A percentile compares a stretch with the other conserved stretches of the same genome.
phyloP scores from a whole-genome alignment of 2,797 vertebrate species.

The Eulemur coronatus region DNA sequence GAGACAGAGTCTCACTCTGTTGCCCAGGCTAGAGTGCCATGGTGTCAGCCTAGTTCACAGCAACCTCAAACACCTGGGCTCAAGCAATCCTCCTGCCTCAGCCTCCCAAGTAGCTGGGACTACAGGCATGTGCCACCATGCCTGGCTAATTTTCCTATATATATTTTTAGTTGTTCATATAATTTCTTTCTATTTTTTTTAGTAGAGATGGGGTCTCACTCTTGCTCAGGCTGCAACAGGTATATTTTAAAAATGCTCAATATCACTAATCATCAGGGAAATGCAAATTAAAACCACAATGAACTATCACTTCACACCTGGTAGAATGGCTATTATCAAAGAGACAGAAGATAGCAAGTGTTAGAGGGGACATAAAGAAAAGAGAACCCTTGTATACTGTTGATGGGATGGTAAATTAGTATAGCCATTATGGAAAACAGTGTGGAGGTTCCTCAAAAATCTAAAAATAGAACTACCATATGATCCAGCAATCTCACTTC shows the following conservation, averaged over 20 bases:
- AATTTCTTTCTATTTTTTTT: too few relatives aligned
- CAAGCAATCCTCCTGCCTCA: too few relatives aligned
- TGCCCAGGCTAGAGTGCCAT: too few relatives aligned
- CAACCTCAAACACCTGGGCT: too few relatives aligned
- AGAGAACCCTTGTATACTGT: neutral
- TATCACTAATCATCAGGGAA: neutral
- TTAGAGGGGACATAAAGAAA: neutral
- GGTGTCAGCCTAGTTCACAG: too few relatives aligned
- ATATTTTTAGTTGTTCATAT: too few relatives aligned
- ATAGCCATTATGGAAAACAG: neutral
- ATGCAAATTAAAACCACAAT: neutral
- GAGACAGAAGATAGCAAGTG: neutral
- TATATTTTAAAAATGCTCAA: neutral
- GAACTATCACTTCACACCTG: neutral
- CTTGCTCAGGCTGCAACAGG: neutral
- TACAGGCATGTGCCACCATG: too few relatives aligned
- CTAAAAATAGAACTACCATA: neutral
- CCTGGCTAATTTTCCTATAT: too few relatives aligned
- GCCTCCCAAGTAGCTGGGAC: too few relatives aligned
- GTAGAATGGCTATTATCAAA: neutral
- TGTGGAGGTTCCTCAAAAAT: neutral
- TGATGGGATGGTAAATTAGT: neutral
- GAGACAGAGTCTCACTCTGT: too few relatives aligned
- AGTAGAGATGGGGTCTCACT: too few relatives aligned
- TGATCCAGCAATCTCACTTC: neutral